These are phyloP conservation scores for Chrysaora quinquecirrha DNA, from an alignment of 30 jellyfish, hydroid and myxozoan species.

Conservation along the genomic window DNA sequence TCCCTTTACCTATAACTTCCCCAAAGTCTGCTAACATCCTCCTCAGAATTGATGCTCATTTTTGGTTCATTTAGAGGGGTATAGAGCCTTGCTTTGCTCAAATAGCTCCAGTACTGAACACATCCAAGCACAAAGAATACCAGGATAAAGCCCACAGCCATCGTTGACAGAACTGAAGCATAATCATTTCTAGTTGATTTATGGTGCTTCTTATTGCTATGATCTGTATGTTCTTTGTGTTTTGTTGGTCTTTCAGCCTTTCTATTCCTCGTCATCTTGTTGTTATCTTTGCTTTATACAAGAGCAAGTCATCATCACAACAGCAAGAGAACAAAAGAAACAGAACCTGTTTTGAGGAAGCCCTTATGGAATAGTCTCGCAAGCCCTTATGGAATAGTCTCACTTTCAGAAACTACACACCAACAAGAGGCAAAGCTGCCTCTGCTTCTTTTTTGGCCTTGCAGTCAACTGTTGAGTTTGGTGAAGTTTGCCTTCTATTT, in stretches of 20 bases:
- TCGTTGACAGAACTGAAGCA: conserved; percentile 27
- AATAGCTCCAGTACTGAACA: conserved; percentile 73
- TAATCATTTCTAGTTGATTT: conserved; percentile 25
- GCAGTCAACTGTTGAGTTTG: too few species aligned
- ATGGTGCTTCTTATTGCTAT: not conserved
- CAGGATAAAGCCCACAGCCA: conserved; percentile 35
- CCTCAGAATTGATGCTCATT: conserved; percentile 50
- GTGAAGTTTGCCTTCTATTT: too few species aligned
- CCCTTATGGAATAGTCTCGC: too few species aligned
- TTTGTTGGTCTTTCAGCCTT: conserved; percentile 34
- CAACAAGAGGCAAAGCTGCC: too few species aligned
- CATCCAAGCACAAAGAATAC: conserved; percentile 8
- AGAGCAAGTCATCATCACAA: not conserved
- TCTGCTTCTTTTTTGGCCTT: too few species aligned
- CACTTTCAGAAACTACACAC: not conserved
- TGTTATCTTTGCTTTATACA: conserved; percentile 18
- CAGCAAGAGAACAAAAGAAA: too few species aligned
- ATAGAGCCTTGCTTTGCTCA: conserved; percentile 50
- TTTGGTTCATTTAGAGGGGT: conserved; percentile 79
- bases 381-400: not conserved
- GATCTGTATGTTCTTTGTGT: conserved; percentile 33
- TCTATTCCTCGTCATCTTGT: conserved; percentile 17
- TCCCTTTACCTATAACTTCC: conserved; percentile 99
- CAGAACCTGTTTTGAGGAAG: too few species aligned
- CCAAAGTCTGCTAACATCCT: conserved; percentile 71